Evolutionary conservation across 1,140 invertebrate species (phyloP), one percentile per base, ranked within the genome.

Genomic region (Laupala kohalensis): DNA sequence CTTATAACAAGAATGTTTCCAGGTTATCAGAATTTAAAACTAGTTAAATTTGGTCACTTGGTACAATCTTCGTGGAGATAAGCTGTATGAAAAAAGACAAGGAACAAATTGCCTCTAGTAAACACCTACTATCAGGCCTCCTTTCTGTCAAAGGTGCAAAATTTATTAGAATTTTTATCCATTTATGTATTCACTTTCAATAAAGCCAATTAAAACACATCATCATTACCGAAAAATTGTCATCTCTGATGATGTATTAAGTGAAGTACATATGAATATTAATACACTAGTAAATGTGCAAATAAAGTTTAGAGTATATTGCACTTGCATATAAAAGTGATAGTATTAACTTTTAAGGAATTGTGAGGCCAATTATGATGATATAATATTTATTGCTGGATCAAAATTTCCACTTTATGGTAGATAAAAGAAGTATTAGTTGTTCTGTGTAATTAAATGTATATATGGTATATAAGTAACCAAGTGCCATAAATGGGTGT

Each of bases 391-490:
- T 23, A 25, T 70, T 70, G 69, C 3, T 64, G 25, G 63, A 6
- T 19, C 37, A 25, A 73, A 73, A 69, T 62, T 73, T 70, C 63
- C 26, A 70, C 25, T 69, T 30, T 24, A 66, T 73, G 63, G 68
- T 53, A 69, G 63, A 64, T 37, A 30, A 70, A 70, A 70, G 30
- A 29, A 67, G 37, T 68, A 27, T 53, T 71, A 74, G 73, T 74
- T 71, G 70, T 71, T 62, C 71, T 67, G 69, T 74, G 73, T 74
- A 74, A 74, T 74, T 74, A 74, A 64, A 62, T 74, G 73, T 74
- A 74, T 74, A 74, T 74, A 74, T 74, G 73, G 73, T 71, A 71
- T 74, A 74, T 69, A 74, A 74, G 67, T 74, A 74, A 67, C 72
- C 72, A 74, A 74, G 73, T 74, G 73, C 73, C 73, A 74, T 74